These are phyloP conservation scores for Neodon shergylaensis DNA, from an alignment of 2,113 vertebrate species.

Conservation along the genomic window DNA sequence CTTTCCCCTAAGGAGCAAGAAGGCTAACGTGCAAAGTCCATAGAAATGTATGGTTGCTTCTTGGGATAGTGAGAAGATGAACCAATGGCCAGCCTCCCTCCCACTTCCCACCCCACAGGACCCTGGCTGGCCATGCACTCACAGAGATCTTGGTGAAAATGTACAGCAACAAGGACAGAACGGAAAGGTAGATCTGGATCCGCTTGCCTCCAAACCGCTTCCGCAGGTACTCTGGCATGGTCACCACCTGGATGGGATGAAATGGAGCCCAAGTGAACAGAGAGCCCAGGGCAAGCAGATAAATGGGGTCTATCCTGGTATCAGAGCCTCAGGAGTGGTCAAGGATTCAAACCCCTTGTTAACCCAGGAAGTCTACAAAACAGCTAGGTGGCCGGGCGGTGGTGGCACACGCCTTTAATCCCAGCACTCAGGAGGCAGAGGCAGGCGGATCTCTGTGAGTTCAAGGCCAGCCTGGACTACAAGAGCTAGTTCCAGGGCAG, in stretches of 20 bases:
- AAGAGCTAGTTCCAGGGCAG: too few species aligned
- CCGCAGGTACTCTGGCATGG: slow-evolving; percentile 97
- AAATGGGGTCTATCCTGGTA: neutral
- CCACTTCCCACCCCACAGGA: too few species aligned
- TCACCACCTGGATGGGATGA: slow-evolving; percentile 89
- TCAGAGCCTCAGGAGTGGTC: neutral
- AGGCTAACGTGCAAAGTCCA: neutral
- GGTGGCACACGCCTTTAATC: too few species aligned
- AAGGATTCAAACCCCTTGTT: neutral
- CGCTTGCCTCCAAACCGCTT: slow-evolving; percentile 96
- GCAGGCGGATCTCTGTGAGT: too few species aligned
- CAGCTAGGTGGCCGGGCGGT: neutral
- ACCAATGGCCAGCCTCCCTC: too few species aligned
- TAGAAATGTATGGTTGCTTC: neutral
- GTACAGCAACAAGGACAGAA: slow-evolving; percentile 94
- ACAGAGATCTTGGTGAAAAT: slow-evolving; percentile 99
- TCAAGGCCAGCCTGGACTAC: too few species aligned
- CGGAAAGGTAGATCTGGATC: slow-evolving; percentile 94
- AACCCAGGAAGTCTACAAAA: neutral
- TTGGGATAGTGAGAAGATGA: neutral
- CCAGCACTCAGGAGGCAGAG: too few species aligned
- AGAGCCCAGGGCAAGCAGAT: neutral
- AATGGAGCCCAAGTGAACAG: neutral
- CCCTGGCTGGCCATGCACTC: slow-evolving; percentile 76
- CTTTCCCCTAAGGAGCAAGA: neutral